phyloP scores from a whole-genome alignment of 2,888 invertebrate genomes.

The Orthosia cruda region DNA sequence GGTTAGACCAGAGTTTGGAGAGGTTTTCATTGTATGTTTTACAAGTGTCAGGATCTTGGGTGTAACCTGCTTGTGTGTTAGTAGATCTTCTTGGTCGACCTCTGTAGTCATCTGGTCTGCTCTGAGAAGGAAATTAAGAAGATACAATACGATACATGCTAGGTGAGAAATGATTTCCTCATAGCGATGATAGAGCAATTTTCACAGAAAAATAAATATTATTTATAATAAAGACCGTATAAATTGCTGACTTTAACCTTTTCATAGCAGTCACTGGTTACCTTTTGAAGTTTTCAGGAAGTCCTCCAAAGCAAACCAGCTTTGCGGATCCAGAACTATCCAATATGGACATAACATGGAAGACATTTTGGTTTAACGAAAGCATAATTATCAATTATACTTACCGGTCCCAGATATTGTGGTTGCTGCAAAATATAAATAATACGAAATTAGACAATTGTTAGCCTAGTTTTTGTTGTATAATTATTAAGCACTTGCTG shows the following conservation, averaged over 20 bases:
- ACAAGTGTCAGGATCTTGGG: slow-evolving; percentile 64
- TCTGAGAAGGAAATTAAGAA: slow-evolving; percentile 40
- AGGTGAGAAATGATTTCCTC: neutral
- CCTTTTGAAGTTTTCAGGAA: neutral
- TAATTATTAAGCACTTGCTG: neutral
- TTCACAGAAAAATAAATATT: neutral
- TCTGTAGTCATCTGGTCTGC: neutral
- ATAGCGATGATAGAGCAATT: no score
- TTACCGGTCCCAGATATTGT: neutral
- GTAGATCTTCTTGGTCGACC: slow-evolving; percentile 36
- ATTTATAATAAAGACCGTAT: neutral
- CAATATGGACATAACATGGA: neutral
- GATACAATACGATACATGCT: neutral
- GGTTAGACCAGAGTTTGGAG: slow-evolving; percentile 58
- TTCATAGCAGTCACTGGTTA: neutral
- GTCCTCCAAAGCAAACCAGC: neutral
- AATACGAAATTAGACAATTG: neutral
- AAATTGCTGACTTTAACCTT: neutral
- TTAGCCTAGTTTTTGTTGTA: no score
- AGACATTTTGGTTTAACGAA: neutral
- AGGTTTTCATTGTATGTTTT: slow-evolving; percentile 67
- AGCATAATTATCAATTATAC: neutral
- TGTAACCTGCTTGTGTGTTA: slow-evolving; percentile 66
- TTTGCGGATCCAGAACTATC: neutral
- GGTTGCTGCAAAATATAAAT: slow-evolving; percentile 15